phyloP scores from a whole-genome alignment of 2,797 vertebrate species.

The Anolis apletophallus region DNA sequence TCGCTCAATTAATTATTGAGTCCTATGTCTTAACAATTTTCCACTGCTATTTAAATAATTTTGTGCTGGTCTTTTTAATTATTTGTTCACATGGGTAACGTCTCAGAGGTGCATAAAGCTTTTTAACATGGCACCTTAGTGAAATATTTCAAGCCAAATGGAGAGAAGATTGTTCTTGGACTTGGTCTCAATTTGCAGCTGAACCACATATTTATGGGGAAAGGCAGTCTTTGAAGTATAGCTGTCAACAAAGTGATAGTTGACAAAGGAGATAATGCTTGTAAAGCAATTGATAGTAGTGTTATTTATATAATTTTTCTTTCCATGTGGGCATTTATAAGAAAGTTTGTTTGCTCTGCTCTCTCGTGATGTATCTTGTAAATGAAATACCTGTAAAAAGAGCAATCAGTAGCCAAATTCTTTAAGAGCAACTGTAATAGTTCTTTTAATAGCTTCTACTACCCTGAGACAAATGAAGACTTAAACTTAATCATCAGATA shows the following conservation, averaged over 20 bases:
- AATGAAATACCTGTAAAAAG: conserved; percentile 61
- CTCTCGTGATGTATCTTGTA: neutral
- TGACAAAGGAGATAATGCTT: neutral
- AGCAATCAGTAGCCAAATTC: conserved; percentile 76
- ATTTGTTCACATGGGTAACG: neutral
- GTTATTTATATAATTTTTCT: neutral
- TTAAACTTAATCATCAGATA: conserved; percentile 72
- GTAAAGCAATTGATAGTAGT: neutral
- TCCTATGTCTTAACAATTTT: neutral
- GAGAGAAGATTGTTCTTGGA: neutral
- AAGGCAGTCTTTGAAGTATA: neutral
- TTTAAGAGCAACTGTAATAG: conserved; percentile 77
- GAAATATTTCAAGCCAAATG: neutral
- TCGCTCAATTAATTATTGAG: neutral
- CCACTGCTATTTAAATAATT: neutral
- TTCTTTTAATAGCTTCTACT: conserved; percentile 78
- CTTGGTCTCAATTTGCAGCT: neutral
- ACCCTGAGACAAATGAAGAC: conserved; percentile 61
- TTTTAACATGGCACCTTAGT: neutral
- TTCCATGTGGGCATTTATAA: neutral
- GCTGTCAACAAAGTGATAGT: neutral
- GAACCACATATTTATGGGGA: neutral
- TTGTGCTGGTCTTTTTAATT: neutral
- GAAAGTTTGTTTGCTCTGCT: conserved; percentile 51
- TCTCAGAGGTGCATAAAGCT: neutral